phyloP scores from a whole-genome alignment of 2,888 invertebrate species.

The Xestia rhomboidea region DNA sequence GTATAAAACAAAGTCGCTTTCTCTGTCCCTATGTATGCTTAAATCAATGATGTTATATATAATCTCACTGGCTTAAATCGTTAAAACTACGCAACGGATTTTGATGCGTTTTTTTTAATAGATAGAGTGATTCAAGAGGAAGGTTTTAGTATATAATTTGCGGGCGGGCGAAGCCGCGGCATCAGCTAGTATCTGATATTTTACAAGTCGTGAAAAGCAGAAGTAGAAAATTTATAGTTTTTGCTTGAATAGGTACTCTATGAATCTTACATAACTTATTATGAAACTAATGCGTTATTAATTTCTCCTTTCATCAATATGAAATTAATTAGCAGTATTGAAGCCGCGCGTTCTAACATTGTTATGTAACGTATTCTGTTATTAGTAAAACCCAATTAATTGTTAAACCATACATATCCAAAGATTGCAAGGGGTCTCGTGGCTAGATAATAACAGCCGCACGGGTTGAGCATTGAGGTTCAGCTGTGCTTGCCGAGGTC shows the following conservation, averaged over 20 bases:
- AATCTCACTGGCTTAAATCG: no score
- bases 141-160: no score
- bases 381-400: neutral
- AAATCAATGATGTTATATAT: no score
- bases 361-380: slow-evolving; percentile 16
- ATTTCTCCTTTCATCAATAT: slow-evolving; percentile 23
- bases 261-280: slow-evolving; percentile 1
- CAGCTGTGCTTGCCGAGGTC: neutral
- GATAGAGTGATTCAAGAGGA: no score
- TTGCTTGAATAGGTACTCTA: neutral
- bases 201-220: neutral
- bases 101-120: no score
- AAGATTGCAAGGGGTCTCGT: neutral
- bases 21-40: no score
- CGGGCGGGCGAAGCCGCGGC: no score
- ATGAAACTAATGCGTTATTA: slow-evolving; percentile 20
- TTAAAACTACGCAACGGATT: no score
- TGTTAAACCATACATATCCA: neutral
- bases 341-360: slow-evolving; percentile 26
- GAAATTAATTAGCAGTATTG: slow-evolving; percentile 40
- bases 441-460: neutral
- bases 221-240: neutral
- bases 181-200: neutral
- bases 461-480: neutral
- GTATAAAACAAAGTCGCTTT: no score